Percentiles rank a stretch among this genome's conserved stretches.
These are phyloP conservation scores for Lepeophtheirus nordmannii DNA, from an alignment of 2,888 invertebrate species.

Conservation along the genomic window DNA sequence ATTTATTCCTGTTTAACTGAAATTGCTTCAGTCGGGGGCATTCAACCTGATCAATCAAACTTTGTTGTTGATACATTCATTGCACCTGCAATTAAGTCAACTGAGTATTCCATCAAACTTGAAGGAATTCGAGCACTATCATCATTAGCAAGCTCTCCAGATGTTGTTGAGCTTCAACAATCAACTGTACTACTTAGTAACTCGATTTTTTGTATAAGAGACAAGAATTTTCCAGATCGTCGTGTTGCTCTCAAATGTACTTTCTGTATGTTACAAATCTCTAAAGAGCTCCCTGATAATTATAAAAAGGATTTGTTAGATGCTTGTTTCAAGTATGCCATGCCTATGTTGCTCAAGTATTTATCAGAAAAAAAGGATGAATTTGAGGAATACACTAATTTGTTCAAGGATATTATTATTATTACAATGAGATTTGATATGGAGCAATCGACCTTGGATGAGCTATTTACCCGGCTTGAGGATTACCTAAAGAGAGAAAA, in stretches of 20 bases:
- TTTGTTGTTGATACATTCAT: neutral
- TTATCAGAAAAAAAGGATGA: neutral
- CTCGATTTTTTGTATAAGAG: neutral
- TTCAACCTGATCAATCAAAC: neutral
- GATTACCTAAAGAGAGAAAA: slow-evolving; percentile 43
- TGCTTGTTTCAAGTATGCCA: slow-evolving; percentile 3
- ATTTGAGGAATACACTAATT: neutral
- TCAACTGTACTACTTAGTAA: neutral
- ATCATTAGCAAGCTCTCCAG: neutral
- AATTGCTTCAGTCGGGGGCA: neutral
- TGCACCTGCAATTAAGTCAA: neutral
- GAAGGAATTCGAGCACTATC: neutral
- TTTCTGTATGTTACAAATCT: neutral
- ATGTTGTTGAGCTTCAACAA: neutral
- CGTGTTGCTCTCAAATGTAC: neutral
- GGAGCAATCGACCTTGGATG: slow-evolving; percentile 53
- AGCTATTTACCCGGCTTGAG: slow-evolving; percentile 49
- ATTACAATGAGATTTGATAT: slow-evolving; percentile 36
- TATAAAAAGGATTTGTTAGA: neutral
- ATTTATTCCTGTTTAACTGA: neutral
- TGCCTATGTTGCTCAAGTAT: neutral
- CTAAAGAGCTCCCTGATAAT: neutral
- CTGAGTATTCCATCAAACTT: neutral
- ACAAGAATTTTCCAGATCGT: neutral
- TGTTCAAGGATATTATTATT: neutral